Conservation (phyloP, 2,888 invertebrate genomes). For the Hydropsyche betteni region DNA sequence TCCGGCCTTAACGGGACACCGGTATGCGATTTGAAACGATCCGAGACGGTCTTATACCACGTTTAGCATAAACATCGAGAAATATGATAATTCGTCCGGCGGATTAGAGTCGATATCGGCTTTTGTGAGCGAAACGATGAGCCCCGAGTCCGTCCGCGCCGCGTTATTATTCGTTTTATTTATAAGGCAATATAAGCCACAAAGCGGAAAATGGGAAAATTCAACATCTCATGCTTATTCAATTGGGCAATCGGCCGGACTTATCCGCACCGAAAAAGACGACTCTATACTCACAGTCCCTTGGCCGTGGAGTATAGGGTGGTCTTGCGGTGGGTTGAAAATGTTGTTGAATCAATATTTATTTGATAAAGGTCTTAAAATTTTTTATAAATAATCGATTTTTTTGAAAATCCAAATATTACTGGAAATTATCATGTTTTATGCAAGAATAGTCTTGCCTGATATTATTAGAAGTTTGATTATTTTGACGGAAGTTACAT, state of each 20-base stretch:
- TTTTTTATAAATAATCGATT: no score
- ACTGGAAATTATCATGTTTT: no score
- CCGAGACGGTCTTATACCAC: not conserved
- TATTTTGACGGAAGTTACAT: no score
- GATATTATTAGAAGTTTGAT: no score
- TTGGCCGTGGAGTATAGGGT: no score
- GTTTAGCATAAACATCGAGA: slow-evolving; percentile 19
- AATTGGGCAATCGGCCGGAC: slow-evolving; percentile 39
- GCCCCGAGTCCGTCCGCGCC: not conserved
- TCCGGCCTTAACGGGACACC: no score
- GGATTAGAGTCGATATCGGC: slow-evolving; percentile 25
- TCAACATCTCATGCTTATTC: slow-evolving; percentile 38
- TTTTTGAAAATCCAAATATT: no score
- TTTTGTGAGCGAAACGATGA: slow-evolving; percentile 26
- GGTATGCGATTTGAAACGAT: no score
- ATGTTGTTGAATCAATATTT: no score
- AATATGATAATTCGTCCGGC: slow-evolving; percentile 20
- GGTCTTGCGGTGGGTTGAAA: no score
- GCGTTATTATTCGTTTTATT: slow-evolving; percentile 37
- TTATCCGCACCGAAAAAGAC: slow-evolving; percentile 29
- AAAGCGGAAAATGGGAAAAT: slow-evolving; percentile 37
- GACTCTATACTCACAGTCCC: not conserved
- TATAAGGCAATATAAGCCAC: slow-evolving; percentile 38
- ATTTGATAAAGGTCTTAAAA: no score
- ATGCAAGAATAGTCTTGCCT: no score